Evolutionary conservation across 2,888 invertebrate species (phyloP), one percentile per base, ranked within the genome.

Genomic region (Deroplatys truncata): DNA sequence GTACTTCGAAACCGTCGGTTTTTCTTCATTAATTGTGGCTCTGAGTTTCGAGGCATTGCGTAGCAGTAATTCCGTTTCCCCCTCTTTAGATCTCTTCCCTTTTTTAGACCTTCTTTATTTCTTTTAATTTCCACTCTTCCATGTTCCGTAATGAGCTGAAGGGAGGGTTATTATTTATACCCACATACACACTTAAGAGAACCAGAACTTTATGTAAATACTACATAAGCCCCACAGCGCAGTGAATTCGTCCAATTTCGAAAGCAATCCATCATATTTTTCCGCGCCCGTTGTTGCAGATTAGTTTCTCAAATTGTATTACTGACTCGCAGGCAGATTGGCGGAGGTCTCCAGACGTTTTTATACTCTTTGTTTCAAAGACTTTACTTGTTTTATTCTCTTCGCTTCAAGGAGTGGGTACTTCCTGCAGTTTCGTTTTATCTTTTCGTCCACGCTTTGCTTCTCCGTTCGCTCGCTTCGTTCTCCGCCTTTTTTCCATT

Each of bases 131-230:
- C 85, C 84, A 86, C 84, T 90, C 85, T 87, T 90, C 85, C 83
- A 86, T 86, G 84, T 85, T 86, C 88, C 86, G 83, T 90, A 90
- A 90, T 90, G 90, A 90, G 90, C 88, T 90, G 29, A 16, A 83
- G 83, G 10, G 84, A 35, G 83, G 82, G 56, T 16, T 72, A 72
- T 20, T 25, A 43, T 72, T 16, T 25, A 72, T 72, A 72, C 25
- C 56, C 56, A 72, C 56, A 72, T 25, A 72, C 56, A 72, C n/a
- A 28, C 82, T 31, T 28, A 28, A 85, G 49, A 84, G 82, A 85
- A 83, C 86, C 49, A 86, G 82, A 72, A 31, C 35, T 90, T 90
- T 89, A 90, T 89, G 90, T 89, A 90, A 90, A 89, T 89, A 89
- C 86, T 89, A 90, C 84, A 82, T 89, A 90, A 89, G 87, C n/a